Base-by-base conservation (phyloP, 2,113 vertebrate species). In the Caranx melampygus region DNA sequence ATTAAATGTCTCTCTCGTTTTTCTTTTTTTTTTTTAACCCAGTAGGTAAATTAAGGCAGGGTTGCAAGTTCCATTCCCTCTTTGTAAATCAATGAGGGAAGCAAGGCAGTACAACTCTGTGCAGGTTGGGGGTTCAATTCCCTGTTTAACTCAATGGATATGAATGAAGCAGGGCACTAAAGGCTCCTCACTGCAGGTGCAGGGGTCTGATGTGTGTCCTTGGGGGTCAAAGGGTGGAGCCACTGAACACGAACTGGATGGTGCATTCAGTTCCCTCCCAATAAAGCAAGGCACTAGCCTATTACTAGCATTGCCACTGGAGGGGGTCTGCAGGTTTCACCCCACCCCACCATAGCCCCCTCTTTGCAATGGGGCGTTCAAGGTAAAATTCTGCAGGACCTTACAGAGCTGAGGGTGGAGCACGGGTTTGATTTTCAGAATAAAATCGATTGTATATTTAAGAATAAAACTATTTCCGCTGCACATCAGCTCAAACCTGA, bases 211-310 rank as follows among this genome's bases (percentile, higher is more conserved):
- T 42, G 26, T 52, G 26, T 2, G 2, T 42, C 10, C 20, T 18
- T 34, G 20, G 9, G 34, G 64, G 63, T 49, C 58, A 65, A 70
- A 82, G 63, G 68, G 63, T 40, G 63, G 57, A 54, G 55, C 35
- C 4, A 42, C 2, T 12, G 2, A 15, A n/a, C 11, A 4, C 15
- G 45, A 7, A 33, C 10, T 16, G 14, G 52, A 16, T 35, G 37
- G 44, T 40, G 51, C 0, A 6, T 40, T 49, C 7, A 13, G 20
- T 20, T 26, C 18, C 55, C 51, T 54, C 20, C 4, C 9, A 21
- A 9, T 55, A 40, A 31, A 54, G 54, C 61, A 63, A 81, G 62
- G 63, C 58, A 55, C 14, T 7, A 12, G 26, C 26, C 26, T 26
- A 26, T 26, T 26, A 26, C 26, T 26, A 26, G 26, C 26, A 26